These are phyloP conservation scores for Cabera pusaria DNA, from an alignment of 2,888 invertebrate genomes.

Conservation along the genomic window DNA sequence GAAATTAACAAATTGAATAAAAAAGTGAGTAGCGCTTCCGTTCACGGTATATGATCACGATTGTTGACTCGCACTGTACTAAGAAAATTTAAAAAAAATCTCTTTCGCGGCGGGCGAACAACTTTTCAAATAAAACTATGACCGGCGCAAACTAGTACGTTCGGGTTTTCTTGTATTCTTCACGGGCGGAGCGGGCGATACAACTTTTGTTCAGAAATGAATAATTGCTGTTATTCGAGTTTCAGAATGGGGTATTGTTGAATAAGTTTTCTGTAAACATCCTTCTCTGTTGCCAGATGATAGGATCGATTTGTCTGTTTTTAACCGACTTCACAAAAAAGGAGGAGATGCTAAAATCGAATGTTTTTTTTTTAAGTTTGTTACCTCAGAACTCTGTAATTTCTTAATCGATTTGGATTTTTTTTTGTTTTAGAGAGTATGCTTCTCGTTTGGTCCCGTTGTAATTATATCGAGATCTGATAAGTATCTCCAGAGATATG, in stretches of 20 bases:
- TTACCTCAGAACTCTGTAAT: too few species aligned
- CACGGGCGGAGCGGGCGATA: background rate
- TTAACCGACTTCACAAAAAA: too few species aligned
- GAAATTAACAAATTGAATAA: constrained; percentile 7
- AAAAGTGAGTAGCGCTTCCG: constrained; percentile 6
- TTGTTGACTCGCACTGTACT: constrained; percentile 3
- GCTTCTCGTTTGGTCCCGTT: too few species aligned
- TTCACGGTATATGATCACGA: constrained; percentile 4
- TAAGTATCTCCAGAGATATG: too few species aligned
- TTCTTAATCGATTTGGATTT: too few species aligned
- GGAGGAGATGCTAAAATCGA: too few species aligned
- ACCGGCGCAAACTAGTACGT: background rate
- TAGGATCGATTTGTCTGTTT: too few species aligned
- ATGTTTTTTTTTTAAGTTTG: too few species aligned
- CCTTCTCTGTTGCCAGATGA: too few species aligned
- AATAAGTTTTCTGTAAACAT: background rate
- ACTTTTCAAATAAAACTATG: constrained; percentile 19
- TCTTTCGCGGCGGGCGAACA: background rate
- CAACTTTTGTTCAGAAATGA: constrained; percentile 6
- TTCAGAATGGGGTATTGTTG: background rate
- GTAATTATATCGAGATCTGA: too few species aligned
- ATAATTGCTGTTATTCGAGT: constrained; percentile 14
- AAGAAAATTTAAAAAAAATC: constrained; percentile 13
- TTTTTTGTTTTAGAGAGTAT: too few species aligned
- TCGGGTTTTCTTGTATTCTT: background rate